A percentile compares a stretch with the other conserved stretches of the same genome.
phyloP scores from a whole-genome alignment of 2,113 vertebrate species.

The Engystomops pustulosus region DNA sequence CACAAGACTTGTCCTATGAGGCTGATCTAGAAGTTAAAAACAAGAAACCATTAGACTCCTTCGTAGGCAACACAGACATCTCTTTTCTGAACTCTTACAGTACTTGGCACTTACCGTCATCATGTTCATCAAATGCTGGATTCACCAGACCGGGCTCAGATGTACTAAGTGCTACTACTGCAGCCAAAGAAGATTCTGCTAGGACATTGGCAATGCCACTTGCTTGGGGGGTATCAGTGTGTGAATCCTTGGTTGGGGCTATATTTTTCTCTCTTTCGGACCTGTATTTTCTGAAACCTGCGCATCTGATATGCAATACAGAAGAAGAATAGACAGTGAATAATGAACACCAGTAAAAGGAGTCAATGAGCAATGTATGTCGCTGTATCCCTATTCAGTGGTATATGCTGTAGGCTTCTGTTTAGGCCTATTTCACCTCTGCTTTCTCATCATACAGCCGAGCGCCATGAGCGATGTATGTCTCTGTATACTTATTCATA shows the following conservation, averaged over 20 bases:
- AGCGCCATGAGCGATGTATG: no score
- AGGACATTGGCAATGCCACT: constrained; percentile 47
- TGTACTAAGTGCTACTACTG: constrained; percentile 65
- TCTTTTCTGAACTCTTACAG: neutral
- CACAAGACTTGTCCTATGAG: constrained; percentile 83
- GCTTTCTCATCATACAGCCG: no score
- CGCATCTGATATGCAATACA: constrained; percentile 75
- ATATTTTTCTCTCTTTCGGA: constrained; percentile 81
- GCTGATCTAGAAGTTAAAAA: constrained; percentile 71
- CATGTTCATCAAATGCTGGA: constrained; percentile 87
- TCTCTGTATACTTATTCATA: no score
- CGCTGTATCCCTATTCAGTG: no score
- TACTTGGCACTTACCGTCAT: constrained; percentile 78
- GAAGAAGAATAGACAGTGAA: no score
- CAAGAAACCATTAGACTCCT: neutral
- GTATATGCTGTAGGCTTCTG: no score
- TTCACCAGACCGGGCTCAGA: constrained; percentile 86
- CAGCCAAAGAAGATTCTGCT: constrained; percentile 68
- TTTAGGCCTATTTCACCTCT: no score
- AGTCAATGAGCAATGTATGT: no score
- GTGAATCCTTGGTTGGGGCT: constrained; percentile 72
- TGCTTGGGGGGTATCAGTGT: constrained; percentile 54
- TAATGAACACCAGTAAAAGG: no score
- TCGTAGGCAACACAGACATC: neutral
- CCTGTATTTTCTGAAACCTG: constrained; percentile 81